A percentile compares a stretch with the other conserved stretches of the same genome.
These are phyloP conservation scores for Rhinoptilus africanus DNA, from an alignment of 2,113 vertebrate genomes.

Conservation along the genomic window DNA sequence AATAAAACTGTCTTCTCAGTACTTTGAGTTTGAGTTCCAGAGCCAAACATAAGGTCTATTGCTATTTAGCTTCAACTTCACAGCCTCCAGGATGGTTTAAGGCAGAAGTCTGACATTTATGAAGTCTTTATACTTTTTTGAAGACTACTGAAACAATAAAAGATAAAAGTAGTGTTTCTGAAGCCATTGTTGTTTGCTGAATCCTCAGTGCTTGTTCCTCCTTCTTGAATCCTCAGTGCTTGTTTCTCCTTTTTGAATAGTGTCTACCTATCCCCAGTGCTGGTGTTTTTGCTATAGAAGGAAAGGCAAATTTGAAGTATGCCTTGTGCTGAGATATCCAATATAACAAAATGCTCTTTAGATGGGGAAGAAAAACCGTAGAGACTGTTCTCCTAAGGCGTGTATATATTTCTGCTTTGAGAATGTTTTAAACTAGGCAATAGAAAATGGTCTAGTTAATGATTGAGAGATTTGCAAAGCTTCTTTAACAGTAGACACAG, in stretches of 20 bases:
- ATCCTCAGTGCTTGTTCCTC: background rate
- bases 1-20: background rate
- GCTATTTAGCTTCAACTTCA: slow-evolving; percentile 1
- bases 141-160: background rate
- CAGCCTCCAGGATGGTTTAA: background rate
- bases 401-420: background rate
- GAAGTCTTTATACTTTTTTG: slow-evolving; percentile 6
- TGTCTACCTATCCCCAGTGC: background rate
- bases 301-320: slow-evolving; percentile 8
- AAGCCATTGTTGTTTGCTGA: background rate
- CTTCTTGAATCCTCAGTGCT: background rate
- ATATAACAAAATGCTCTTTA: background rate
- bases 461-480: background rate
- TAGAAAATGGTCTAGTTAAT: background rate
- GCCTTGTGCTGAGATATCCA: background rate
- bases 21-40: background rate
- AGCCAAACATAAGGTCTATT: background rate
- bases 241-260: background rate
- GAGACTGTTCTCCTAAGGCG: background rate
- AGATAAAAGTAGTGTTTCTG: slow-evolving; percentile 13
- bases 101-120: slow-evolving; percentile 26
- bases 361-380: background rate
- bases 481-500: background rate
- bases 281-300: background rate
- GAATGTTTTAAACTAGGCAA: background rate